Evolutionary conservation across 2,888 invertebrate genomes (phyloP), one percentile per base, ranked within the genome.

Genomic region (Pristionchus fissidentatus): DNA sequence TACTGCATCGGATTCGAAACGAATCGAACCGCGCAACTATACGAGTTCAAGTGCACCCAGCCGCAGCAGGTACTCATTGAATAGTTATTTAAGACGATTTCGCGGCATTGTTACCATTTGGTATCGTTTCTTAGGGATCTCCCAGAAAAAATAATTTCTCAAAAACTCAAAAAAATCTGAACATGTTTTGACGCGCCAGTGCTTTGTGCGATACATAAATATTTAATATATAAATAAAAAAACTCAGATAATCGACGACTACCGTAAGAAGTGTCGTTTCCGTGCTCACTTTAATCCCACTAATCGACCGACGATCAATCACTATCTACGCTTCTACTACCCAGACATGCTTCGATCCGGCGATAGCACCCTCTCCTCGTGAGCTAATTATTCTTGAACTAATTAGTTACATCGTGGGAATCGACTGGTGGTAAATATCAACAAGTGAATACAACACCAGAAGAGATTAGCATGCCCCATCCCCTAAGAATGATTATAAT

Each of bases 41-140:
- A 78, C 55, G 78, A 78, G n/a, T 78, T 78, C 78, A 78, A 78
- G 29, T 78, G 78, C n/a, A 78, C 78, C 4, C 52, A 78, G 3
- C 55, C 78, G 15, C 78, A 55, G 4, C 49, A 52, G 38, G 78
- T 78, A 10, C 32, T 46, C 26, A 29, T n/a, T 26, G 41, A 10
- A 10, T 26, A 66, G 35, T 4, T 1, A 2, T 32, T 10, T n/a
- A n/a, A n/a, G n/a, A n/a, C n/a, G n/a, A n/a, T n/a, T n/a, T n/a
- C n/a, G n/a, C n/a, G n/a, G n/a, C n/a, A n/a, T n/a, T n/a, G n/a
- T n/a, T n/a, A n/a, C n/a, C n/a, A n/a, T n/a, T n/a, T n/a, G n/a
- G n/a, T n/a, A n/a, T n/a, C n/a, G n/a, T n/a, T n/a, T n/a, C n/a
- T n/a, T n/a, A n/a, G n/a, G n/a, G n/a, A n/a, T n/a, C n/a, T n/a